Percentiles rank a stretch among this genome's conserved stretches.
Evolutionary conservation across 2,888 invertebrate genomes (phyloP).

Genomic region (Abrostola tripartita): DNA sequence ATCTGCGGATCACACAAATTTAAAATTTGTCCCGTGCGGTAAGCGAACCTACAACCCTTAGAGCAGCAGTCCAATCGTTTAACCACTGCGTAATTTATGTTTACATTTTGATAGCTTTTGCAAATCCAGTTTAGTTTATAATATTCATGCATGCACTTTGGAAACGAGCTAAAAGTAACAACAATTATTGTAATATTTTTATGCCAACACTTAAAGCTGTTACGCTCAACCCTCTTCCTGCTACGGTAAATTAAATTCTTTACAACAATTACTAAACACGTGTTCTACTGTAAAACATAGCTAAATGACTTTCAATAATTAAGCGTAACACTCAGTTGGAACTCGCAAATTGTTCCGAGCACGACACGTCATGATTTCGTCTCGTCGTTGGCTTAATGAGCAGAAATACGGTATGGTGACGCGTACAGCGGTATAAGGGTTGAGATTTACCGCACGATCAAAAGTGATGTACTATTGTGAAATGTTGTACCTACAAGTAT

Average conservation of each 20-base stretch:
- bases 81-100: too few species aligned
- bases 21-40: too few species aligned
- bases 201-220: background rate
- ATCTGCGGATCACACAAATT: too few species aligned
- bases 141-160: too few species aligned
- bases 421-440: conserved; percentile 30
- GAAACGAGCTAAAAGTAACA: background rate
- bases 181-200: background rate
- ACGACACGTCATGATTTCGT: conserved; percentile 73
- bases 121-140: too few species aligned
- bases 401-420: conserved; percentile 63
- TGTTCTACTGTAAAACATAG: conserved; percentile 46
- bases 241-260: conserved; percentile 1
- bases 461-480: background rate
- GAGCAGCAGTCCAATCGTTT: too few species aligned
- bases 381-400: conserved; percentile 79
- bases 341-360: conserved; percentile 50
- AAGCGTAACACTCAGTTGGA: conserved; percentile 39
- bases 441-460: conserved; percentile 18
- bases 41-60: too few species aligned
- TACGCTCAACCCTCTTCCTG: background rate
- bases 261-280: conserved; percentile 18
- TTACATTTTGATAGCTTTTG: too few species aligned
- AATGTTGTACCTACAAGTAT: too few species aligned
- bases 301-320: conserved; percentile 57